These are phyloP conservation scores for Plebejus anna DNA, from an alignment of 2,888 invertebrate genomes.

Conservation along the genomic window DNA sequence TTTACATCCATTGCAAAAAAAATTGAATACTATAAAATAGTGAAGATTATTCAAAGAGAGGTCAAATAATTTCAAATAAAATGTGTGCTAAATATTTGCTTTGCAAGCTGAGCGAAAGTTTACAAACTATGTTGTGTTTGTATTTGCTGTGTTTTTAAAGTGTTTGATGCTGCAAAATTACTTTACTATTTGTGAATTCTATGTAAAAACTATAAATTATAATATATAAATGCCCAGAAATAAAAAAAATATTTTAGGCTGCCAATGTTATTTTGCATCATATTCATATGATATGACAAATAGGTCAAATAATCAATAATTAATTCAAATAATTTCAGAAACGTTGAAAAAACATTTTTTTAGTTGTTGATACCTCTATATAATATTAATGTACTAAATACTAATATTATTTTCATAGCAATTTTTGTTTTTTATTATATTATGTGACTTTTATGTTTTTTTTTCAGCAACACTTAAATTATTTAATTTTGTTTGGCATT, in stretches of 20 bases:
- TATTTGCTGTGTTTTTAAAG: background rate
- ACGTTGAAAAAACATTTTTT: too few species aligned
- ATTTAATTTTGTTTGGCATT: background rate
- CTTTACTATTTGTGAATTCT: background rate
- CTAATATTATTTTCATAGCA: background rate
- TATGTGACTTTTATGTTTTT: background rate
- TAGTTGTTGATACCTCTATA: too few species aligned
- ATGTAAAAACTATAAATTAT: background rate
- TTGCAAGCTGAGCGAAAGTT: slow-evolving; percentile 21
- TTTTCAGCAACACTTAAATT: background rate
- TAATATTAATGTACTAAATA: too few species aligned
- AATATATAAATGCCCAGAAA: background rate
- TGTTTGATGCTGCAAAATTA: background rate
- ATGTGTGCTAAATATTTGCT: slow-evolving; percentile 16
- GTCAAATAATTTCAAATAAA: slow-evolving; percentile 1
- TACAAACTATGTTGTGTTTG: slow-evolving; percentile 21
- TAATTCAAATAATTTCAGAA: too few species aligned
- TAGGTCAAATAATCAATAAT: too few species aligned
- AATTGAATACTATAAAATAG: background rate
- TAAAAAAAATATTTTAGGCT: background rate
- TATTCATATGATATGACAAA: too few species aligned
- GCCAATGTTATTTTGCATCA: too few species aligned
- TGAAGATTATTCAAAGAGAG: background rate
- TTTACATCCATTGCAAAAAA: background rate
- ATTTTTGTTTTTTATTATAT: background rate